Percentiles rank a stretch among this genome's conserved stretches.
These are phyloP conservation scores for Schizothorax lantsangensis DNA, from an alignment of 2,797 vertebrate species.

Conservation along the genomic window DNA sequence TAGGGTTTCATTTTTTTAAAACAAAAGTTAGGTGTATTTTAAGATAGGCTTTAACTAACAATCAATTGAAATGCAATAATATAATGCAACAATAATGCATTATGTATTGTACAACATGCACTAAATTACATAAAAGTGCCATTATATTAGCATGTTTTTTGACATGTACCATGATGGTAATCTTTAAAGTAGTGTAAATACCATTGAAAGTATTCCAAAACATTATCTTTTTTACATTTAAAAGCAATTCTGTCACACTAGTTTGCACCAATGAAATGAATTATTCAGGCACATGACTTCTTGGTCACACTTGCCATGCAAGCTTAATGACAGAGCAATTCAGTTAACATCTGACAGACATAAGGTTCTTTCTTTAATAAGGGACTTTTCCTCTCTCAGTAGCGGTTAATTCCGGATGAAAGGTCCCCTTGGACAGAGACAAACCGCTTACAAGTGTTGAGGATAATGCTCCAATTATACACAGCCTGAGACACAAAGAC, in stretches of 20 bases:
- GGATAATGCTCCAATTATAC: constrained; percentile 58
- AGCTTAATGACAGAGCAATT: constrained; percentile 53
- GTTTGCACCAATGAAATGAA: constrained; percentile 2
- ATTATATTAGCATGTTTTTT: neutral
- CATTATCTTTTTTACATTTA: neutral
- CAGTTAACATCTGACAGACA: constrained; percentile 63
- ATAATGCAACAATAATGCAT: neutral
- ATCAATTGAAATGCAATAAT: neutral
- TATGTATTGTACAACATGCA: neutral
- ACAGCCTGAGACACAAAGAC: constrained; percentile 53
- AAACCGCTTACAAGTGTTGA: constrained; percentile 58
- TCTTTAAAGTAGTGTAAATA: neutral
- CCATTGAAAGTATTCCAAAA: neutral
- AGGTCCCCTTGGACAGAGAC: constrained; percentile 51
- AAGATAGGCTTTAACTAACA: too few relatives aligned
- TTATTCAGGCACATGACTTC: constrained; percentile 4
- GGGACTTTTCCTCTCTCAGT: constrained; percentile 34
- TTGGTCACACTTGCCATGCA: constrained; percentile 19
- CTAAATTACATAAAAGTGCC: neutral
- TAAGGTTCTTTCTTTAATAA: constrained; percentile 25
- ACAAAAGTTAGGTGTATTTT: too few relatives aligned
- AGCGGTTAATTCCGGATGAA: constrained; percentile 53
- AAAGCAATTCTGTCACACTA: neutral
- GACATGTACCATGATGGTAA: neutral
- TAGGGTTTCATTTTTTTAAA: too few relatives aligned